Evolutionary conservation across 2,113 vertebrate species (phyloP), one percentile per base, ranked within the genome.

Genomic region (Variabilichromis moorii): DNA sequence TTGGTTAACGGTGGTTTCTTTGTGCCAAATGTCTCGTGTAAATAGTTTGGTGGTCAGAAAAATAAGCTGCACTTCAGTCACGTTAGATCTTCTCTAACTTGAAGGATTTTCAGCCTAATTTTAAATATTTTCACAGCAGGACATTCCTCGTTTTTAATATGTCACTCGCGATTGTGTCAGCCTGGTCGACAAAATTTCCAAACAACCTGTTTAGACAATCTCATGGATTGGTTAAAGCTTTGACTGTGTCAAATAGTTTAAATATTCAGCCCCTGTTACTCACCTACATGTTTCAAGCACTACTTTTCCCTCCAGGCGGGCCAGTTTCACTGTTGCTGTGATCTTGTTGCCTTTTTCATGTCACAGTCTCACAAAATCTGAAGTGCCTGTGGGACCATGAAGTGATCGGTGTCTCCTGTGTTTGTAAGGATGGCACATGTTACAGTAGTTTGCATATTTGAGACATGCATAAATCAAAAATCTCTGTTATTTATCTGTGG

Each of bases 371-470:
- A 87, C 90, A 89, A 89, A 84, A 83, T 92, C 85, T 86, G 53
- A 93, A 93, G 92, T 95, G 93, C 93, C 93, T 92, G 88, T 73
- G 91, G 91, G 91, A 92, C 86, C 88, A 90, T 5, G 82, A 90
- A 87, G 79, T 53, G 42, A 90, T 84, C 19, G 7, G 83, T 84
- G 83, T 90, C 47, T 76, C 80, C n/a, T 79, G 59, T 42, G 66
- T 87, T 80, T 90, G 63, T 63, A 61, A 80, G 45, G 73, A 79
- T 4, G n/a, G 78, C 76, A 79, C 86, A 61, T 13, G 31, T 94
- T 91, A 88, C 83, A 86, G 37, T 93, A 85, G 68, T 92, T 91
- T 90, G 91, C 91, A 93, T 90, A 90, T 91, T 94, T 50, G 5
- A 68, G 85, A 90, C 21, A 16, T 68, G 54, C 78, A 59, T 68